phyloP scores from a whole-genome alignment of 2,113 vertebrate genomes.

The Mus pahari region DNA sequence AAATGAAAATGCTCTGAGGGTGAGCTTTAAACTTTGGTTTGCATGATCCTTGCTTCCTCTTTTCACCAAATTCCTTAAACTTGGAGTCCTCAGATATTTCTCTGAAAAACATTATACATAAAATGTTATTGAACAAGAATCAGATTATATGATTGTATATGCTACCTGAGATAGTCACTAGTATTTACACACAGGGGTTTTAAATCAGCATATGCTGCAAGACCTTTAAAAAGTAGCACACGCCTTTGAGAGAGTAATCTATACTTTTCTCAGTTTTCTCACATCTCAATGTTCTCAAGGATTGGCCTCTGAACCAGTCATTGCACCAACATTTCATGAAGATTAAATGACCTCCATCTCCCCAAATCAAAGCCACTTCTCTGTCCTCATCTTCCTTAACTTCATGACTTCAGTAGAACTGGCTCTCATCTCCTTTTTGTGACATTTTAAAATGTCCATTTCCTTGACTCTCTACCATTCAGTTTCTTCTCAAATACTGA shows the following conservation, averaged over 20 bases:
- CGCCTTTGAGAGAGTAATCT: neutral
- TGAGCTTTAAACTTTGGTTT: constrained; percentile 47
- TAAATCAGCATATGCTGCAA: constrained; percentile 31
- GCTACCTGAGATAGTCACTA: constrained; percentile 38
- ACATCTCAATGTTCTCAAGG: neutral
- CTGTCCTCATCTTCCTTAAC: neutral
- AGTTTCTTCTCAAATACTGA: neutral
- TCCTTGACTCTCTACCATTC: neutral
- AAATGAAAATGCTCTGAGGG: constrained; percentile 75
- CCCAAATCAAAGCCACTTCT: neutral
- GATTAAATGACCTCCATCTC: neutral
- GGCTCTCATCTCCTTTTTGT: neutral
- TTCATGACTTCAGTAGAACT: neutral
- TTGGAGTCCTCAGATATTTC: constrained; percentile 60
- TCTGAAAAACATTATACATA: constrained; percentile 80
- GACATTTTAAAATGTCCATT: constrained; percentile 4
- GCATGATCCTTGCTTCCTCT: constrained; percentile 48
- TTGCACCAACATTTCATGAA: neutral
- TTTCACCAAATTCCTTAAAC: constrained; percentile 37
- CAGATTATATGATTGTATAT: neutral
- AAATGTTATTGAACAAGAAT: constrained; percentile 54
- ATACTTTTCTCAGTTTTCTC: neutral
- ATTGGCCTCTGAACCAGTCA: neutral
- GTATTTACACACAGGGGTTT: constrained; percentile 22
- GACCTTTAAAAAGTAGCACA: constrained; percentile 31